Base-by-base conservation (phyloP, 2,888 invertebrate species). In the Nysson spinosus region DNA sequence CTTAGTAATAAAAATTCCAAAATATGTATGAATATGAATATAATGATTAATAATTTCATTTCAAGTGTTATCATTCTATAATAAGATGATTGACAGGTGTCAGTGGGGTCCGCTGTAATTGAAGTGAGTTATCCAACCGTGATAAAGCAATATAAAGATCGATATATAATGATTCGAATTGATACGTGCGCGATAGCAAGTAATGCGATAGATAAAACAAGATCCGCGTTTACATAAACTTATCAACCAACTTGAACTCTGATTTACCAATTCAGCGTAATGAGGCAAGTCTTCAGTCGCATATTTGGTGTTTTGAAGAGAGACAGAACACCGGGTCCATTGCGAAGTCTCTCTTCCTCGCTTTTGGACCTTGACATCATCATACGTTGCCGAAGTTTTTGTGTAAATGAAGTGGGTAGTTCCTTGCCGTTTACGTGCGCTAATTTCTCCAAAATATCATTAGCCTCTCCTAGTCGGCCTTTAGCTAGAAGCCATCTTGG, bases 401-500 rank as follows among this genome's bases (percentile, higher is more conserved):
- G 90, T 46, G 92, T 92, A 72, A 94, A 94, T 55, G 92, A 91
- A 47, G 90, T 89, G 0, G 96, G 95, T 57, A 96, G 87, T 71
- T 93, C 90, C 79, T 93, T 93, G 0, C 92, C 92, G 83, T 97
- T 97, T 0, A 93, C 90, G 79, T 89, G 90, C 1, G 96, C 96
- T 78, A 96, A 91, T 11, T 90, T 91, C 88, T 94, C 92, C 3
- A 97, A 86, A 66, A 96, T 93, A 65, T 90, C 90, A 58, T 94
- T 91, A 0, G 96, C 96, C 88, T 96, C 95, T 82, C 94, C 93
- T 26, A 95, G 89, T 61, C 93, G 90, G 9, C 95, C 95, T 82
- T 93, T 93, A 83, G 95, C 94, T 17, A 96, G 87, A n/a, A 96
- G 89, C 96, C 97, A 97, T 75, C 97, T 89, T 0, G 96, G 96